phyloP scores from a whole-genome alignment of 2,113 vertebrate species.

The Planiliza haematocheilus region DNA sequence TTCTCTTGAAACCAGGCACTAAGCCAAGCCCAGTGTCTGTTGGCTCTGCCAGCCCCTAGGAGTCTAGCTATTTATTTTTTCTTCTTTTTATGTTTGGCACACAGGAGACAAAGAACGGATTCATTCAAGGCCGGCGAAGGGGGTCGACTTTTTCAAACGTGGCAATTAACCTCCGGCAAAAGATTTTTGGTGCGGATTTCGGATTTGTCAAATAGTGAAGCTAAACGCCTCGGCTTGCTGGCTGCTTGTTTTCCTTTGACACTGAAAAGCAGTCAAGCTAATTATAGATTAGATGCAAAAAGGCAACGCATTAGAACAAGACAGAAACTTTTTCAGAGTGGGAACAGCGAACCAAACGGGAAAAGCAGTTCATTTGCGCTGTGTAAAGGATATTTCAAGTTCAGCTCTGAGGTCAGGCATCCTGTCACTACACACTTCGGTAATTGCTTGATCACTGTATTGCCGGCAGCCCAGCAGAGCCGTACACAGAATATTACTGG shows the following conservation, averaged over 20 bases:
- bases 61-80: slow-evolving; percentile 68
- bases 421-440: slow-evolving; percentile 10
- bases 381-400: slow-evolving; percentile 13
- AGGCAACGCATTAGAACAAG: slow-evolving; percentile 33
- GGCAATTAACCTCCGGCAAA: slow-evolving; percentile 72
- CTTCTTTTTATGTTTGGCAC: slow-evolving; percentile 64
- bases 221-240: slow-evolving; percentile 32
- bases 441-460: slow-evolving; percentile 36
- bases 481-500: slow-evolving; percentile 3
- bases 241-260: slow-evolving; percentile 39
- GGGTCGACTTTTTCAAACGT: slow-evolving; percentile 62
- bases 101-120: slow-evolving; percentile 58
- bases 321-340: slow-evolving; percentile 10
- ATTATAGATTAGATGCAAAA: slow-evolving; percentile 43
- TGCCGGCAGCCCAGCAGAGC: slow-evolving; percentile 20
- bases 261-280: slow-evolving; percentile 20
- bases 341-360: slow-evolving; percentile 35
- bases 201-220: slow-evolving; percentile 41
- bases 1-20: slow-evolving; percentile 64
- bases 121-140: slow-evolving; percentile 55
- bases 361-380: slow-evolving; percentile 44
- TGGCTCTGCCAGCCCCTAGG: slow-evolving; percentile 63
- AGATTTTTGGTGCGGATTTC: slow-evolving; percentile 49
- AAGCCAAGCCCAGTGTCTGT: slow-evolving; percentile 67
- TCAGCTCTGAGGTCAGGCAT: slow-evolving; percentile 15